Evolutionary conservation across 1,140 invertebrate species (phyloP).

Genomic region (Lasaia peninsularis): DNA sequence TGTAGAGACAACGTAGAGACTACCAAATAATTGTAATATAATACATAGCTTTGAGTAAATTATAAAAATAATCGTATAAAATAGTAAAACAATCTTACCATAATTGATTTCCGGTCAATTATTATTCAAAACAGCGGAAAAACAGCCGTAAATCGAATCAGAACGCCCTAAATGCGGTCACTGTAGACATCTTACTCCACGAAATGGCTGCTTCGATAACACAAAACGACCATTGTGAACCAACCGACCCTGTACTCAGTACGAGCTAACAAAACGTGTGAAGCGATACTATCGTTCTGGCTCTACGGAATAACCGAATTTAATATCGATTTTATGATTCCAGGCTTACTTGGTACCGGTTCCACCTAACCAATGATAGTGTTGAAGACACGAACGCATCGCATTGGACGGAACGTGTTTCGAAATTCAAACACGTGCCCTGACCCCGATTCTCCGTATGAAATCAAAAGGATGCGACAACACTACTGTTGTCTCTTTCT

Average conservation of each 20-base stretch:
- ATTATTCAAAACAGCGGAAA: constrained; percentile 46
- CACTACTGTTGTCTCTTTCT: constrained; percentile 47
- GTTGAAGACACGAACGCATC: constrained; percentile 49
- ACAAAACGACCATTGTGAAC: constrained; percentile 46
- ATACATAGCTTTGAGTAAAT: not conserved
- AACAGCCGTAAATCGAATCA: constrained; percentile 53
- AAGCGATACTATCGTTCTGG: constrained; percentile 34
- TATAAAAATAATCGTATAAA: constrained; percentile 27
- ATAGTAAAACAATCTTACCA: constrained; percentile 50
- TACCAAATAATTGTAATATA: constrained; percentile 12
- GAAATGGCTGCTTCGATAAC: constrained; percentile 67
- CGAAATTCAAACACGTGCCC: constrained; percentile 72
- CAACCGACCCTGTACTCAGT: constrained; percentile 44
- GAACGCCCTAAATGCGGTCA: constrained; percentile 55
- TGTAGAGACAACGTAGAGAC: constrained; percentile 11
- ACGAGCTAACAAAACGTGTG: constrained; percentile 24
- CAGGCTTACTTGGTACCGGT: constrained; percentile 43
- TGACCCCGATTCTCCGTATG: constrained; percentile 58
- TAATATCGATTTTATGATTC: constrained; percentile 53
- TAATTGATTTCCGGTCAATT: constrained; percentile 34
- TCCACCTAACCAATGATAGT: constrained; percentile 57
- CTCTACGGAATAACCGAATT: constrained; percentile 16
- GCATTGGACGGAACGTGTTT: constrained; percentile 70
- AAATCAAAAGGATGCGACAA: constrained; percentile 36
- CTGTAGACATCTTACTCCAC: constrained; percentile 62